A percentile compares a stretch with the other conserved stretches of the same genome.
These are phyloP conservation scores for Cepaea nemoralis DNA, from an alignment of 1,140 invertebrate genomes.

Conservation along the genomic window DNA sequence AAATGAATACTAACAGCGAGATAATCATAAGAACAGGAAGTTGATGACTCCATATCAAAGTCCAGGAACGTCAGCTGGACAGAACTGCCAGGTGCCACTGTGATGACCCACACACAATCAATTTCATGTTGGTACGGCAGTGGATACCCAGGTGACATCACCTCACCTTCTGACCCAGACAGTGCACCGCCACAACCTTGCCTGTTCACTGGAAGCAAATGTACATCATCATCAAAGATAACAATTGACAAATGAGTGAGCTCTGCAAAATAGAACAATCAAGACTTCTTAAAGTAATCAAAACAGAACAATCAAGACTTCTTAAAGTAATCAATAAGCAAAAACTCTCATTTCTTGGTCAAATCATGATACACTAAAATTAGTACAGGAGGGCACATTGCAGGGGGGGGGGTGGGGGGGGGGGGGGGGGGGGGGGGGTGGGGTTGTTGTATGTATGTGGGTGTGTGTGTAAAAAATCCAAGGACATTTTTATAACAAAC, in stretches of 20 bases:
- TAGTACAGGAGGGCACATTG: no score
- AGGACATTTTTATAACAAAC: no score
- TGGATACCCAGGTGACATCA: conserved; percentile 70
- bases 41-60: conserved; percentile 68
- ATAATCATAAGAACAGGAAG: conserved; percentile 67
- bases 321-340: no score
- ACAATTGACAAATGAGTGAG: no score
- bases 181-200: conserved; percentile 62
- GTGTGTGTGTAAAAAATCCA: no score
- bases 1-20: conserved; percentile 68
- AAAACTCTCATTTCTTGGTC: no score
- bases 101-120: conserved; percentile 70
- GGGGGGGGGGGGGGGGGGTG: neutral
- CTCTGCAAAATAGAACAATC: no score
- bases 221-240: no score
- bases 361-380: no score
- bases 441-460: no score
- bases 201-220: conserved; percentile 39
- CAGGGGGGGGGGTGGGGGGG: neutral
- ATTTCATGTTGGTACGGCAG: conserved; percentile 61
- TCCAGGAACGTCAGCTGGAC: conserved; percentile 81
- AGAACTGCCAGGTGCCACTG: conserved; percentile 74
- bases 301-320: no score
- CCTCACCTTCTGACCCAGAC: conserved; percentile 53
- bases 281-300: no score